These are phyloP conservation scores for Beris chalybata DNA, from an alignment of 2,888 invertebrate genomes.

Conservation along the genomic window DNA sequence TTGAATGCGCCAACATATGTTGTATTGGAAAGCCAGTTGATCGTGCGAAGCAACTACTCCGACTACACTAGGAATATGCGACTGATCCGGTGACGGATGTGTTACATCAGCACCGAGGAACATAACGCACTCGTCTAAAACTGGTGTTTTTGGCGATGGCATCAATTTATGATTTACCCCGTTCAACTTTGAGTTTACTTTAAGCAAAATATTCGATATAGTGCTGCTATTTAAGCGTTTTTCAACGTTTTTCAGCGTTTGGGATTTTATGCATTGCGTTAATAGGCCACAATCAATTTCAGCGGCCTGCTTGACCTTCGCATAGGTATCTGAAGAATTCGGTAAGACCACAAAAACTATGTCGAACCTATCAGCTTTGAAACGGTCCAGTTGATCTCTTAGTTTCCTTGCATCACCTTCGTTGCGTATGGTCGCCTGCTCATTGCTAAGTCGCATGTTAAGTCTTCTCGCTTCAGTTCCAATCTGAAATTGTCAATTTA, in stretches of 20 bases:
- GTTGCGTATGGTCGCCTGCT: slow-evolving; percentile 35
- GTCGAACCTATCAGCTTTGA: slow-evolving; percentile 51
- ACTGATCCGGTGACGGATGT: slow-evolving; percentile 81
- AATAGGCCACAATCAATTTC: slow-evolving; percentile 69
- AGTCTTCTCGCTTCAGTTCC: slow-evolving; percentile 35
- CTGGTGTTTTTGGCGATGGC: slow-evolving; percentile 26
- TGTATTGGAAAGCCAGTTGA: slow-evolving; percentile 67
- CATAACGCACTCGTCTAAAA: slow-evolving; percentile 53
- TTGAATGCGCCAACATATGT: slow-evolving; percentile 77
- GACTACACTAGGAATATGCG: slow-evolving; percentile 63
- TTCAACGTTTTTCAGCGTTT: slow-evolving; percentile 58
- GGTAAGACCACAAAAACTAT: slow-evolving; percentile 68
- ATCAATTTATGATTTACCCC: slow-evolving; percentile 71
- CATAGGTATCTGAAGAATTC: slow-evolving; percentile 52
- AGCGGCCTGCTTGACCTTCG: slow-evolving; percentile 67
- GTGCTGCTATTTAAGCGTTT: slow-evolving; percentile 63
- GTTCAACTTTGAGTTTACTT: slow-evolving; percentile 82
- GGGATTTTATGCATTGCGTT: slow-evolving; percentile 72
- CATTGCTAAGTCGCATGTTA: slow-evolving; percentile 43
- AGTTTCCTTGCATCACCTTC: slow-evolving; percentile 43
- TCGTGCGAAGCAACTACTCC: slow-evolving; percentile 79
- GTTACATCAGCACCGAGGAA: slow-evolving; percentile 90
- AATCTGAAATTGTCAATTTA: slow-evolving; percentile 38
- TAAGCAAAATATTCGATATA: slow-evolving; percentile 71
- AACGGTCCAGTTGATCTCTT: slow-evolving; percentile 41